Evolutionary conservation across 2,797 vertebrate species (phyloP), one percentile per base, ranked within the genome.

Genomic region (Toxotes lorentzi): DNA sequence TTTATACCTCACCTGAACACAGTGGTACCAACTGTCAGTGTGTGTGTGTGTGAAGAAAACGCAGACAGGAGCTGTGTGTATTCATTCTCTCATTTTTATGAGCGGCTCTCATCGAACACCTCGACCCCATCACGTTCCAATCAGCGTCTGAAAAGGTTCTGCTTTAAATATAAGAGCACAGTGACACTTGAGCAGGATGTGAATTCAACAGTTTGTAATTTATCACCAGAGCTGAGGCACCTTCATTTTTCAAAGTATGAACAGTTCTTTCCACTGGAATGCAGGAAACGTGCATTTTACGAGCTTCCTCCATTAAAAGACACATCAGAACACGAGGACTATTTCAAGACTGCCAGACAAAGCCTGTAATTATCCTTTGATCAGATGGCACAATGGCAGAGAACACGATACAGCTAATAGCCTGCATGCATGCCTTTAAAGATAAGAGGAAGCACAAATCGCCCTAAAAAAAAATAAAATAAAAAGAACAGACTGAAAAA

Each of bases 281-380:
- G 70, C 80, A 87, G 82, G 82, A 85, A 83, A 81, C 43, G 53
- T 63, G 67, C 56, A 47, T 86, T 47, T 81, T 76, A 70, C 0
- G 38, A 77, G 78, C 70, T 87, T 78, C 76, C 50, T 48, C 70
- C 48, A 47, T 48, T 79, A 78, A 74, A 54, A 48, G 32, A 48
- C 23, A 0, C 64, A 34, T 53, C 51, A 38, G 68, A 62, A 30
- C 50, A 66, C 0, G 0, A 38, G 7, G 1, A 14, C 41, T 43
- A 14, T 66, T 75, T 67, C 4, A 7, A 77, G 71, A 24, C 50
- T 2, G 11, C 35, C 67, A 56, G 48, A 70, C 60, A 7, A 43
- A 61, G 65, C 41, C 57, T 56, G 51, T 73, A 62, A 79, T 87
- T 81, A 84, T 79, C 66, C 77, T 66, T 38, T 68, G 69, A 78